Evolutionary conservation across 2,888 invertebrate genomes (phyloP).

Genomic region (Argyra leucocephala): DNA sequence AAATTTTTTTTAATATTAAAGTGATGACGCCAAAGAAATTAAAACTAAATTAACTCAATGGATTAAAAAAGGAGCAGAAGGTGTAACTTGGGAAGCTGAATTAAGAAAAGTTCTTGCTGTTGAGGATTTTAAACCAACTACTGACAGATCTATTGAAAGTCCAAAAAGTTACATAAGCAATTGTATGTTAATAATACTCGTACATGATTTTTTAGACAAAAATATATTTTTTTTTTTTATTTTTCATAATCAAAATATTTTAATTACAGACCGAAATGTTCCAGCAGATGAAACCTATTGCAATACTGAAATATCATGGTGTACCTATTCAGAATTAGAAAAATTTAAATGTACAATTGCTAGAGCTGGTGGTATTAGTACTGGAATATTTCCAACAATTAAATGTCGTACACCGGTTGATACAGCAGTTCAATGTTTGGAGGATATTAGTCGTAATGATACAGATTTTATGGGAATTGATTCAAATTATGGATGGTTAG

Average conservation of each 20-base stretch:
- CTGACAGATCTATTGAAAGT: background rate
- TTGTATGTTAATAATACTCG: background rate
- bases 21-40: background rate
- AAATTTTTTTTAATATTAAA: background rate
- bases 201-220: too few relatives aligned
- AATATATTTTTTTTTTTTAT: background rate
- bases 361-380: conserved; percentile 46
- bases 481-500: conserved; percentile 55
- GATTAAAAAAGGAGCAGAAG: background rate
- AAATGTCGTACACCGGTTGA: conserved; percentile 44
- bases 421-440: conserved; percentile 48
- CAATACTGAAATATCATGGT: conserved; percentile 47
- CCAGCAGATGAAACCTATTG: conserved; percentile 23
- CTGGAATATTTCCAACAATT: conserved; percentile 53
- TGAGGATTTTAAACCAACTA: background rate
- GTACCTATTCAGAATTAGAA: conserved; percentile 49
- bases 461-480: conserved; percentile 54
- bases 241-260: too few relatives aligned
- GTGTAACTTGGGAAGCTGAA: background rate
- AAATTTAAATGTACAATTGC: conserved; percentile 54
- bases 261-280: conserved; percentile 26
- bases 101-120: background rate
- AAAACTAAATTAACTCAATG: background rate
- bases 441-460: conserved; percentile 44
- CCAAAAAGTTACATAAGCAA: background rate